These are phyloP conservation scores for Pristionchus fissidentatus DNA, from an alignment of 2,888 invertebrate genomes.

Conservation along the genomic window DNA sequence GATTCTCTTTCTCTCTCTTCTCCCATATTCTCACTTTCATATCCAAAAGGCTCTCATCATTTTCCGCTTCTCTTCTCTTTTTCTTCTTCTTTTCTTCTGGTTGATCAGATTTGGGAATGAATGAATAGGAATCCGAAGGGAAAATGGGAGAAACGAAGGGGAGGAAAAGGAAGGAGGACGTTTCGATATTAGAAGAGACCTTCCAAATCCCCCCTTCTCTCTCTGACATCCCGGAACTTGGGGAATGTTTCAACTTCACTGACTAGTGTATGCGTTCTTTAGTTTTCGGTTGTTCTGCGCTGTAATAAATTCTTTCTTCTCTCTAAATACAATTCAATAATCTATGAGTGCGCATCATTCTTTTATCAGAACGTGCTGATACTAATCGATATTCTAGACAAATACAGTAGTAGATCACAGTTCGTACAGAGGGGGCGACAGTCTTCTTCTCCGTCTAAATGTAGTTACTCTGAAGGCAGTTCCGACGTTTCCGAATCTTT, in stretches of 20 bases:
- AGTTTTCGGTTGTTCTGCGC: no score
- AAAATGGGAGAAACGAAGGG: slow-evolving; percentile 1
- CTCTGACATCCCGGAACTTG: neutral
- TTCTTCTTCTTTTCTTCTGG: slow-evolving; percentile 24
- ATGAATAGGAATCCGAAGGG: slow-evolving; percentile 10
- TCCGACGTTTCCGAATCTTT: neutral
- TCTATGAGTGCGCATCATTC: no score
- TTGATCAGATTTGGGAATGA: slow-evolving; percentile 43
- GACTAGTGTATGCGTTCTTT: no score
- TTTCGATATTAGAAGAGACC: slow-evolving; percentile 1
- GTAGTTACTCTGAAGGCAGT: slow-evolving; percentile 1
- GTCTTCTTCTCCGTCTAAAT: neutral
- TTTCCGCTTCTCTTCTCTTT: neutral
- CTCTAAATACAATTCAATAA: no score
- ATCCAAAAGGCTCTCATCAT: neutral
- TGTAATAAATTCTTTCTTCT: neutral
- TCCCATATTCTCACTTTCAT: neutral
- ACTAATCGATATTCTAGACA: no score
- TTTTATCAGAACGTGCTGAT: no score
- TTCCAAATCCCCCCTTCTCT: neutral
- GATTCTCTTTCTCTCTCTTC: no score
- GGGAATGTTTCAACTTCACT: neutral
- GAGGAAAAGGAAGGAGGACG: neutral
- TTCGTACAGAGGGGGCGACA: no score
- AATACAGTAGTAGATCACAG: no score